Conservation (phyloP, 2,113 vertebrate species). For the Bujurquina vittata region DNA sequence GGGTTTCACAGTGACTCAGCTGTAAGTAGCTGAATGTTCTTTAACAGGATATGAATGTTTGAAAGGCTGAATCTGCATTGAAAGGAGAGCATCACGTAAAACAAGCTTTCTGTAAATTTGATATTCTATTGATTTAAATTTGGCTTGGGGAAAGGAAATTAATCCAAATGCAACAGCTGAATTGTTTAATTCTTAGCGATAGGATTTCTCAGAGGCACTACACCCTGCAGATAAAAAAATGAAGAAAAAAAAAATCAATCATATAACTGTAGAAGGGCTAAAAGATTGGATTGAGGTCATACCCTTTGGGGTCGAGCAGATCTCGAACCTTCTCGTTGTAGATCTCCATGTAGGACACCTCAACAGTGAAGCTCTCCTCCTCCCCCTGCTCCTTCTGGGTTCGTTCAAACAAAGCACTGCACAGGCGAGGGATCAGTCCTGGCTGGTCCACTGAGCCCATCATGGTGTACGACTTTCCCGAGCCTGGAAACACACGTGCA, state of each 20-base stretch:
- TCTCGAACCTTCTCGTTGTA: slow-evolving; percentile 98
- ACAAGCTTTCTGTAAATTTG: not conserved
- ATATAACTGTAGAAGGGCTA: not conserved
- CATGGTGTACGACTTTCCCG: slow-evolving; percentile 98
- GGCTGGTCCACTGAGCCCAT: slow-evolving; percentile 97
- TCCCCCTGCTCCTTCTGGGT: slow-evolving; percentile 90
- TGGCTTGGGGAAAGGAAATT: not conserved
- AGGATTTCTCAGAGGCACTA: not conserved
- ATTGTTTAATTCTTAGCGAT: not conserved
- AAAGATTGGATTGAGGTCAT: slow-evolving; percentile 27
- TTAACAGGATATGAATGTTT: not conserved
- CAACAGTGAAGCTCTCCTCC: slow-evolving; percentile 94
- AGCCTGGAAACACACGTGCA: slow-evolving; percentile 82
- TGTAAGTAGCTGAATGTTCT: not conserved
- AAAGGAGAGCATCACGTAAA: not conserved
- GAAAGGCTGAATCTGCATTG: not conserved
- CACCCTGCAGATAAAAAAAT: not conserved
- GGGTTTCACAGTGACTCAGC: not conserved
- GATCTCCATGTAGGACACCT: slow-evolving; percentile 99
- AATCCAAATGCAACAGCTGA: not conserved
- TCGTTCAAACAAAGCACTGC: slow-evolving; percentile 93
- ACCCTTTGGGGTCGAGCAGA: slow-evolving; percentile 98
- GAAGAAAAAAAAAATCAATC: not conserved
- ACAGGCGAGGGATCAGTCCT: slow-evolving; percentile 93
- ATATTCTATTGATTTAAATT: not conserved